Evolutionary conservation across 2,797 vertebrate species (phyloP).

Genomic region (Trachurus trachurus): DNA sequence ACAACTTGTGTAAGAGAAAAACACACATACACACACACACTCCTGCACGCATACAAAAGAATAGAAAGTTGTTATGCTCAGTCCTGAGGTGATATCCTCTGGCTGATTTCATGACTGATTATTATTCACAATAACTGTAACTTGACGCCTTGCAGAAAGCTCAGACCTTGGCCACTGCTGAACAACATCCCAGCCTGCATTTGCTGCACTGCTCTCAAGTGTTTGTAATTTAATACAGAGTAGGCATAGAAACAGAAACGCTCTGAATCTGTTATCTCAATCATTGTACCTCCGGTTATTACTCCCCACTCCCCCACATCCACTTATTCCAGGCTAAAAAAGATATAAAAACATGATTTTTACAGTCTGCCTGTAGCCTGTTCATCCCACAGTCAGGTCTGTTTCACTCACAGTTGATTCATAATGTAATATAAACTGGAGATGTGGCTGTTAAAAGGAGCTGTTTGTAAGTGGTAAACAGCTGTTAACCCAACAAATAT

Average conservation of each 20-base stretch:
- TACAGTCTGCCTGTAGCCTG: too few relatives aligned
- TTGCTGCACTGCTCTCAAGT: background rate
- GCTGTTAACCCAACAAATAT: too few relatives aligned
- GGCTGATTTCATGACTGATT: background rate
- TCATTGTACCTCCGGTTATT: background rate
- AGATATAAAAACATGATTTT: too few relatives aligned
- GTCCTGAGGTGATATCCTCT: background rate
- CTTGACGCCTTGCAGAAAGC: background rate
- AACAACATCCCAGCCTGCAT: background rate
- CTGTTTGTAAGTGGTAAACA: too few relatives aligned
- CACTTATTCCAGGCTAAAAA: background rate
- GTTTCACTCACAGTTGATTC: too few relatives aligned
- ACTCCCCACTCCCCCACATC: background rate
- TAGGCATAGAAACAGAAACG: background rate
- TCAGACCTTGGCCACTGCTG: background rate
- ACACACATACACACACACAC: conserved; percentile 4
- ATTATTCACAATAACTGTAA: background rate
- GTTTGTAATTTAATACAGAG: background rate
- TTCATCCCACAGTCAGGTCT: too few relatives aligned
- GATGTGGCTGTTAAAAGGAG: too few relatives aligned
- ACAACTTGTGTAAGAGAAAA: conserved; percentile 87
- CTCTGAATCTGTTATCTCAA: conserved; percentile 4
- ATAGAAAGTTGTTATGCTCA: background rate
- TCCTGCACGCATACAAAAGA: background rate
- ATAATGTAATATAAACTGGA: too few relatives aligned